Base-by-base conservation (phyloP, 2,888 invertebrate genomes). In the Agrotis exclamationis region DNA sequence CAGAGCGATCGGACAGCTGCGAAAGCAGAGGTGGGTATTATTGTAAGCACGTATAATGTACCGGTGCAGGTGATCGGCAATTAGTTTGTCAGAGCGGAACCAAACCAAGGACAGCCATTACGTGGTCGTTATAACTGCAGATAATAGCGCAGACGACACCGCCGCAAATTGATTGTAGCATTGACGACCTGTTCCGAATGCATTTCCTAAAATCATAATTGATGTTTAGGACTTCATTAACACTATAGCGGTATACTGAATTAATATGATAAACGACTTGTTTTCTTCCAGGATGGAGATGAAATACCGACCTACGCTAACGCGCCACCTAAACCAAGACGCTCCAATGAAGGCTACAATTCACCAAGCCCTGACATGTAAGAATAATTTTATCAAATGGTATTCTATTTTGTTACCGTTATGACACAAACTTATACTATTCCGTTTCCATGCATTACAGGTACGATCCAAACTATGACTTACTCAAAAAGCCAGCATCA, bases 291-390 rank as follows among this genome's bases (percentile, higher is more conserved):
- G 96, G 95, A 95, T 69, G 90, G 87, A 14, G 95, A 95, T 79
- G 95, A 95, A 76, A 90, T 92, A 73, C 94, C 98, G 0, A 97
- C 98, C 1, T 99, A 99, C 89, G 98, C 98, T 1, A 99, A 99
- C 93, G 98, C 99, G 4, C 98, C 98, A 16, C 98, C 99, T 0
- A 99, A 99, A 90, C 98, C 99, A 0, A 96, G 98, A 88, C 97
- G 98, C 66, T 97, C 98, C 48, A 98, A 97, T 78, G 98, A 98
- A 87, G 97, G 97, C 50, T 98, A 98, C 85, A 97, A 97, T 58
- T 98, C 98, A 6, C 97, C 98, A 0, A 97, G 98, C 86, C 97
- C 97, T 51, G 98, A 98, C 83, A 97, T 97, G 94, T 97, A 92
- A 93, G 96, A 24, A 62, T 51, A 1, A 16, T 63, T 62, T 28